Evolutionary conservation across 1,140 invertebrate genomes (phyloP).

Genomic region (Spodoptera frugiperda): DNA sequence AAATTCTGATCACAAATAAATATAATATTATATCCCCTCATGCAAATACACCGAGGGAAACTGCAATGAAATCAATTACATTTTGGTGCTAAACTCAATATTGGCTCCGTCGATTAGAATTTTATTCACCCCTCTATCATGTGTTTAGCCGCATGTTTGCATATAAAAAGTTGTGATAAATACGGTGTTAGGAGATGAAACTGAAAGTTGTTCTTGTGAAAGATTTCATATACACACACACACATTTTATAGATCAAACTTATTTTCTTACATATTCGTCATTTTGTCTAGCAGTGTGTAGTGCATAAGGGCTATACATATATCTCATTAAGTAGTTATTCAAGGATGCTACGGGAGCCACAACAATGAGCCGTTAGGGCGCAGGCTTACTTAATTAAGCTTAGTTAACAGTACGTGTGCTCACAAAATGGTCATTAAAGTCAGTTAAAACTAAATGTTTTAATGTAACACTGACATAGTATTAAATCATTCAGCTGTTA

Average conservation of each 20-base stretch:
- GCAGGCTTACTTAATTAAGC: conserved; percentile 59
- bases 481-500: too few relatives aligned
- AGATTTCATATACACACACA: too few relatives aligned
- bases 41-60: conserved; percentile 36
- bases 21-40: conserved; percentile 41
- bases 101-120: conserved; percentile 39
- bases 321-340: conserved; percentile 60
- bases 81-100: conserved; percentile 26
- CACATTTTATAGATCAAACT: not conserved
- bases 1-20: conserved; percentile 19
- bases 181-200: not conserved
- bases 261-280: not conserved
- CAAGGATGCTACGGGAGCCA: conserved; percentile 53
- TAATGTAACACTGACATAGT: conserved; percentile 26
- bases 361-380: conserved; percentile 57
- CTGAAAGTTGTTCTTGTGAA: not conserved
- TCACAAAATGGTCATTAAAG: conserved; percentile 46
- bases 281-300: conserved; percentile 35
- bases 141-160: conserved; percentile 29
- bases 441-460: conserved; percentile 44
- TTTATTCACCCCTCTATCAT: conserved; percentile 34
- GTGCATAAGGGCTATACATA: conserved; percentile 53
- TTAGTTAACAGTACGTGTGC: conserved; percentile 48
- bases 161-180: conserved; percentile 33
- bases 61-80: conserved; percentile 42